Evolutionary conservation across 2,797 vertebrate genomes (phyloP).

Genomic region (Petrocephalus sullivani): DNA sequence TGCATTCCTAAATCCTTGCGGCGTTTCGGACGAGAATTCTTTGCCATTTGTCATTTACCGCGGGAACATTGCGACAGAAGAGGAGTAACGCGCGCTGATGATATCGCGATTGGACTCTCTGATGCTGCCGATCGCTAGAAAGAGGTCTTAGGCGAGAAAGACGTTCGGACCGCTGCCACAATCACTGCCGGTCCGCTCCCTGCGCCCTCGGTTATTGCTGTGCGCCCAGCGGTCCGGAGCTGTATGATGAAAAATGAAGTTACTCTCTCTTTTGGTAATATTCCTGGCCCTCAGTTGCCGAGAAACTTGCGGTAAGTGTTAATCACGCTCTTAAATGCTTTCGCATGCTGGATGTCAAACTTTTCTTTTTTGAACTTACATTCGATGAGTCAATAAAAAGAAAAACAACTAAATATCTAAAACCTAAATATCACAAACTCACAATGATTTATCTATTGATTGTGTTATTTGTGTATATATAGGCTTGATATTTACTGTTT

Average conservation of each 20-base stretch:
- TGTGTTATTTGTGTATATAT: neutral
- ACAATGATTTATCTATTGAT: neutral
- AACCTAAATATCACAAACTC: neutral
- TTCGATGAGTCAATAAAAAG: neutral
- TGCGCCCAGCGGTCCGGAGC: neutral
- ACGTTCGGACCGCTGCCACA: neutral
- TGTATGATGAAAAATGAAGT: constrained; percentile 41
- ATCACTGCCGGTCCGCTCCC: neutral
- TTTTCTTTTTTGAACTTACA: neutral
- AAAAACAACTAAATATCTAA: neutral
- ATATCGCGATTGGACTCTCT: neutral
- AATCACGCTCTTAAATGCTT: neutral
- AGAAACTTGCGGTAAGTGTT: constrained; percentile 37
- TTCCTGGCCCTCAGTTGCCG: constrained; percentile 24
- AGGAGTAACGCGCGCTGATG: neutral
- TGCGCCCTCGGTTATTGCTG: neutral
- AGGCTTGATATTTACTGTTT: too few relatives aligned
- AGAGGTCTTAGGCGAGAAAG: neutral
- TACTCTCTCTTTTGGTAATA: constrained; percentile 27
- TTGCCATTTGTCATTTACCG: neutral
- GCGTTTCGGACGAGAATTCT: neutral
- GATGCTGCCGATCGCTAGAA: neutral
- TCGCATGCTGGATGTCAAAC: neutral
- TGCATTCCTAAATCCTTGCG: neutral
- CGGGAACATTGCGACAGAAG: neutral